Evolutionary conservation across 2,888 invertebrate genomes (phyloP), one percentile per base, ranked within the genome.

Genomic region (Gymnoscelis rufifasciata): DNA sequence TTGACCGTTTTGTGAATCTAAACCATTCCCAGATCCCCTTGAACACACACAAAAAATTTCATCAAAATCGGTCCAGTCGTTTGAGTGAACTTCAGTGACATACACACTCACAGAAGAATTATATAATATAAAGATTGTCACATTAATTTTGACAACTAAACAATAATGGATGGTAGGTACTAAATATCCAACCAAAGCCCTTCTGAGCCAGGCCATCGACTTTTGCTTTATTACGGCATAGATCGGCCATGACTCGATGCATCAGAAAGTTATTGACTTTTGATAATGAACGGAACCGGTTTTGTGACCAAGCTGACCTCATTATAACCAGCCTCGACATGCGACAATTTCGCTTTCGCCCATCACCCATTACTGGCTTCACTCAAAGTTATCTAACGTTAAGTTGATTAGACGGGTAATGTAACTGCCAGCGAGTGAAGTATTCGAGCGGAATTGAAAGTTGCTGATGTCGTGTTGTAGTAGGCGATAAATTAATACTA

Each of bases 201-300:
- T 10, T 43, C 29, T 29, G 14, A 11, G 24, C 28, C 23, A 24
- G 35, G 29, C 35, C 43, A 43, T 38, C 38, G 26, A 49, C 47
- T 52, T 55, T 54, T 53, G 54, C 52, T 56, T 60, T 71, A 71
- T 78, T 70, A 69, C 66, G 66, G 69, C 71, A 68, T 61, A 66
- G 66, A 69, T 76, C 78, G 87, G 77, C 87, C 87, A 61, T 87
- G 86, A 86, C 83, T 86, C 69, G 74, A 81, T 83, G 83, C 81
- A 82, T 83, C 84, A 71, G 81, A 86, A 84, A 87, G 87, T 87
- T 88, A 88, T 88, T 88, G 87, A 88, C 87, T 87, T 86, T 87
- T 87, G 87, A 81, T 87, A 84, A 87, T 88, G 87, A 71, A 71
- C 58, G 31, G 79, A 88, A 88, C 87, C 83, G 77, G 87, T 88